Evolutionary conservation across 2,888 invertebrate species (phyloP).

Genomic region (Parelbella ahira): DNA sequence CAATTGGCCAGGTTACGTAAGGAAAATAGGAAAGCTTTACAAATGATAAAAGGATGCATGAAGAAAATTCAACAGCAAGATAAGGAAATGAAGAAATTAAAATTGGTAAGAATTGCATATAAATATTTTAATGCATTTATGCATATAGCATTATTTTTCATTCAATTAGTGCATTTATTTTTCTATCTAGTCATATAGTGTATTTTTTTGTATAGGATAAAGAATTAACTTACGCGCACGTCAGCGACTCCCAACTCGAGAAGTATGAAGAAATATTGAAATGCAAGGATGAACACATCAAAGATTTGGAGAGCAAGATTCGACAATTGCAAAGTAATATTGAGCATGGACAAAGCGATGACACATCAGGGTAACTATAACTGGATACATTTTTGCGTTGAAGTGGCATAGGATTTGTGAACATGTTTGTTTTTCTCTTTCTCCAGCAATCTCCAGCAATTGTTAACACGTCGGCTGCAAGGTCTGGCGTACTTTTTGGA

Average conservation of each 20-base stretch:
- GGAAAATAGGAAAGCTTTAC: constrained; percentile 78
- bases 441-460: constrained; percentile 70
- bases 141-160: too few species aligned
- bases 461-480: constrained; percentile 82
- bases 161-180: too few species aligned
- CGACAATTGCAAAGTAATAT: constrained; percentile 59
- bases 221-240: constrained; percentile 62
- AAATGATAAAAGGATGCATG: constrained; percentile 80
- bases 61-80: constrained; percentile 77
- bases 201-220: constrained; percentile 48
- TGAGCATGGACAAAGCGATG: constrained; percentile 51
- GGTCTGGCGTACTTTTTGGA: constrained; percentile 84
- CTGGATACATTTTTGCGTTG: too few species aligned
- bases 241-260: constrained; percentile 66
- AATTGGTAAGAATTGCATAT: constrained; percentile 59
- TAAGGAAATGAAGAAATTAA: constrained; percentile 69
- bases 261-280: constrained; percentile 72
- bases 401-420: too few species aligned
- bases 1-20: constrained; percentile 69
- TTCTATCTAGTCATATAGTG: too few species aligned
- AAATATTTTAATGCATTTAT: too few species aligned
- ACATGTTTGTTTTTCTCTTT: constrained; percentile 15
- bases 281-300: constrained; percentile 79
- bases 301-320: constrained; percentile 70
- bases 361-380: constrained; percentile 49